Conservation (phyloP, 1,140 invertebrate genomes). For the Andricus grossulariae region DNA sequence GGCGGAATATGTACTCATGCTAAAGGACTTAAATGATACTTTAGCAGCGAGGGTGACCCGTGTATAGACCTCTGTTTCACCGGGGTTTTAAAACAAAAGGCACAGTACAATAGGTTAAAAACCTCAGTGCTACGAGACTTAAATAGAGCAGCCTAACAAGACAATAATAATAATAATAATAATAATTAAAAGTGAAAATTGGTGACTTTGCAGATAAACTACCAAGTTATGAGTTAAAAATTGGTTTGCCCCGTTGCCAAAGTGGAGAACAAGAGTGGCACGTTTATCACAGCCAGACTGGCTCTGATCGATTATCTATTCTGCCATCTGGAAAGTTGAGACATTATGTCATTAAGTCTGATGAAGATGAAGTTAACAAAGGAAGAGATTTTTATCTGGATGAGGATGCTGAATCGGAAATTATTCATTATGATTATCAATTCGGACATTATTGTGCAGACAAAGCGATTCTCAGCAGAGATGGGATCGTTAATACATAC, state of each 20-base stretch:
- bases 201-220: conserved; percentile 1
- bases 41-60: no score
- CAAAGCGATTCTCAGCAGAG: conserved; percentile 77
- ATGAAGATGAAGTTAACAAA: conserved; percentile 69
- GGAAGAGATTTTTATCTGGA: conserved; percentile 64
- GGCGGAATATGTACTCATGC: no score
- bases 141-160: no score
- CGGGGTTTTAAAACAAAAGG: no score
- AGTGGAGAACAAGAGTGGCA: conserved; percentile 81
- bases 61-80: no score
- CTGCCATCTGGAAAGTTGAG: conserved; percentile 82
- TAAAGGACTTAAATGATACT: no score
- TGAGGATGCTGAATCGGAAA: conserved; percentile 63
- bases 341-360: conserved; percentile 80
- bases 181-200: no score
- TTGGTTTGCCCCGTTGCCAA: conserved; percentile 83
- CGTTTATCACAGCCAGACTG: conserved; percentile 81
- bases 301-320: conserved; percentile 80
- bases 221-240: conserved; percentile 65
- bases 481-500: conserved; percentile 77
- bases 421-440: conserved; percentile 82
- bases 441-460: conserved; percentile 87
- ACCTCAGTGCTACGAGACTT: no score
- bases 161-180: no score
- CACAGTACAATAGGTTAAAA: no score